Evolutionary conservation across 2,888 invertebrate species (phyloP).

Genomic region (Steinernema carpocapsae): DNA sequence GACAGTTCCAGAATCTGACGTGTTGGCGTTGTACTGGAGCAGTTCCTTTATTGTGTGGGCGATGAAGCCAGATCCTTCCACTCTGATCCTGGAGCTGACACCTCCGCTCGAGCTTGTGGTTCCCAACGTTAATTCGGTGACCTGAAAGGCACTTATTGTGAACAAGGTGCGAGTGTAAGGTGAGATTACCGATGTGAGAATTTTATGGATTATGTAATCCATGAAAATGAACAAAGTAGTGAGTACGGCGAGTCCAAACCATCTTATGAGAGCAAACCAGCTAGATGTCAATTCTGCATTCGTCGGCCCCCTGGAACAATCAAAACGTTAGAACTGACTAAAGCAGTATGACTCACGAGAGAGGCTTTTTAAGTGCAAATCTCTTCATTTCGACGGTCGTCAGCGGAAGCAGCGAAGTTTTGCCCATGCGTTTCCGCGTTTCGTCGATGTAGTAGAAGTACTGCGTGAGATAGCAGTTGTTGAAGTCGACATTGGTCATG

Average conservation of each 20-base stretch:
- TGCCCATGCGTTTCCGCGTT: conserved; percentile 44
- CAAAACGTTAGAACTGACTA: background rate
- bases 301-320: conserved; percentile 49
- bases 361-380: conserved; percentile 39
- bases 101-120: too few relatives aligned
- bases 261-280: conserved; percentile 54
- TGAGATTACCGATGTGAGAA: conserved; percentile 47
- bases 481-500: conserved; percentile 59
- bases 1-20: background rate
- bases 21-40: conserved; percentile 37
- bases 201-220: conserved; percentile 54
- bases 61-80: conserved; percentile 46
- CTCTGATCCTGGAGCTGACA: background rate
- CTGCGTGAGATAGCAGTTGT: conserved; percentile 57
- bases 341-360: conserved; percentile 27
- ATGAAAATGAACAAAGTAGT: conserved; percentile 48
- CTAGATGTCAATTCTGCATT: conserved; percentile 50
- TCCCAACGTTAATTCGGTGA: too few relatives aligned
- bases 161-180: too few relatives aligned
- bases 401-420: conserved; percentile 46
- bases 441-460: conserved; percentile 65
- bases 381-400: conserved; percentile 42
- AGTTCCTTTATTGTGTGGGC: conserved; percentile 45
- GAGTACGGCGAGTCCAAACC: conserved; percentile 51
- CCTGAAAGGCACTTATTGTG: too few relatives aligned